phyloP scores from a whole-genome alignment of 2,888 invertebrate species.

The Stenodera caucasica region DNA sequence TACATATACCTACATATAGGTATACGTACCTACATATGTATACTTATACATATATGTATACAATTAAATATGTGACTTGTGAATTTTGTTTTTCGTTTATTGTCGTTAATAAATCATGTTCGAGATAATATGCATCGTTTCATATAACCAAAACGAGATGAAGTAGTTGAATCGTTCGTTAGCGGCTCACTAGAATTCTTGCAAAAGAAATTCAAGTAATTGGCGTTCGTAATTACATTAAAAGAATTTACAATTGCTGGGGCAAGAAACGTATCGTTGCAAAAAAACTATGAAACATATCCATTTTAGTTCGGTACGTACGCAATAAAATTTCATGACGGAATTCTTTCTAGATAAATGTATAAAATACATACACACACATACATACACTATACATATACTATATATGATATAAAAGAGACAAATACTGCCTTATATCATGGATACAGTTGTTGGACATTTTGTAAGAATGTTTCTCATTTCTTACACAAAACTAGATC shows the following conservation, averaged over 20 bases:
- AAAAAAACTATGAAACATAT: conserved; percentile 36
- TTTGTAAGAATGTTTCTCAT: conserved; percentile 35
- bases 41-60: not conserved
- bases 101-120: conserved; percentile 1
- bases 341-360: conserved; percentile 40
- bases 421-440: not conserved
- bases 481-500: conserved; percentile 20
- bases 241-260: conserved; percentile 37
- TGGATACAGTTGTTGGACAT: conserved; percentile 33
- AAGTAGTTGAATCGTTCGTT: conserved; percentile 15
- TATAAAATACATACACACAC: conserved; percentile 35
- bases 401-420: not conserved
- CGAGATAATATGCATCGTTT: not conserved
- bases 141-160: conserved; percentile 10
- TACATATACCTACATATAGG: not conserved
- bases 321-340: conserved; percentile 42
- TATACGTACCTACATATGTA: not conserved
- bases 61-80: not conserved
- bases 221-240: conserved; percentile 38
- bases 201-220: conserved; percentile 37
- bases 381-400: conserved; percentile 25
- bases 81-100: not conserved
- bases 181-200: conserved; percentile 26
- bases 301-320: conserved; percentile 38
- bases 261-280: conserved; percentile 34